Evolutionary conservation across 92 coral and sea anemone genomes (phyloP), one percentile per base, ranked within the genome.

Genomic region (Actinernus sp.): DNA sequence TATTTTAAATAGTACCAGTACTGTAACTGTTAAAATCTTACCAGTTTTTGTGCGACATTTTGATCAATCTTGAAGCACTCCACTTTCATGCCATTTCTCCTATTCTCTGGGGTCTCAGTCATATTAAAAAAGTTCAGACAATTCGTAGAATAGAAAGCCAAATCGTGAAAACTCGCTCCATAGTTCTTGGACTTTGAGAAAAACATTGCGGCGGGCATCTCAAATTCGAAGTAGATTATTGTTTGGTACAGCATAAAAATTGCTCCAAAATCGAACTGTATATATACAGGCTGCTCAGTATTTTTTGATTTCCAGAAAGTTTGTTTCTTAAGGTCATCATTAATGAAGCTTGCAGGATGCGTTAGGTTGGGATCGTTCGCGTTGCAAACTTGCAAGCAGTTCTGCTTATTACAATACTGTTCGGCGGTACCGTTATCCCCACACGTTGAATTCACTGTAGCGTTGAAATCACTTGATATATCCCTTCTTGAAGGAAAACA

Each of bases 221-320:
- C 88, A 73, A 74, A 85, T 24, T 55, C 44, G 57, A 95, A 95
- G n/a, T 85, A 85, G 44, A 79, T 88, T 2, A 65, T 34, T 17
- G 93, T 79, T 61, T 37, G 65, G 47, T 65, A 79, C 3, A 91
- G 60, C 92, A 95, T 87, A 43, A 79, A 91, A 3, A 71, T 65
- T 18, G 87, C 58, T 9, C 88, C 90, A 32, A 84, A 60, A 46
- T 87, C 94, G 10, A 91, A 52, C 43, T 91, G 87, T 31, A 91
- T 50, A 43, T 66, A 69, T 17, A 95, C 99, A 24, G 96, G 96
- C 43, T 57, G 62, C 3, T 83, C 92, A 24, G 60, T 69, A 43
- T 95, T 95, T 60, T 67, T 83, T 32, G 96, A 87, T 65, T 95
- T 95, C 99, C 99, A 95, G 59, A 77, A 95, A 2, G 95, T 83